Conservation (phyloP, 2,113 vertebrate species). For the Passerina amoena region DNA sequence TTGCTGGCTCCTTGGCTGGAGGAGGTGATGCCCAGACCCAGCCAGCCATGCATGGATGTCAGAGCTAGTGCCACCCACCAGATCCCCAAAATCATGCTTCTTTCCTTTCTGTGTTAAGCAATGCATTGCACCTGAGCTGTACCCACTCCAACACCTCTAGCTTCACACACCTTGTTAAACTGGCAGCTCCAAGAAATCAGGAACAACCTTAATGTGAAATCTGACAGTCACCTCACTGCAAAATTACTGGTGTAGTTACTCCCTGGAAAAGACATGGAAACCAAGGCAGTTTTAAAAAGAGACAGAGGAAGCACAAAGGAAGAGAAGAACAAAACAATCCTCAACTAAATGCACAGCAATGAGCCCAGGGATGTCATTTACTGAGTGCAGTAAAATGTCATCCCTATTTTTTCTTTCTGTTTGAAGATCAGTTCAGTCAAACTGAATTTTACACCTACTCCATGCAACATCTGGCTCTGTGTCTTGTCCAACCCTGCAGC, state of each 20-base stretch:
- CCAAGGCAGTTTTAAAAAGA: not conserved
- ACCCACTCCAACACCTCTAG: not conserved
- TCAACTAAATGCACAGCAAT: rapidly evolving
- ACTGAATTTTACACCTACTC: not conserved
- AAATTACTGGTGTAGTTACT: not conserved
- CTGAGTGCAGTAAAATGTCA: rapidly evolving
- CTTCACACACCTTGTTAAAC: not conserved
- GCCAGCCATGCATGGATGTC: not conserved
- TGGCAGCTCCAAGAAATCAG: not conserved
- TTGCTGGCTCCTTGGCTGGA: not conserved
- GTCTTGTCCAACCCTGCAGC: not conserved
- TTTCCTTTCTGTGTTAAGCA: not conserved
- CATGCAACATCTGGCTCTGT: rapidly evolving
- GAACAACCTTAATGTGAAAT: not conserved
- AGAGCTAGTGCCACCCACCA: not conserved
- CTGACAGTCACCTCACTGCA: not conserved
- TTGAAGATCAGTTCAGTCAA: not conserved
- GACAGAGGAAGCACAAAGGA: not conserved
- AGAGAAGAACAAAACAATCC: not conserved
- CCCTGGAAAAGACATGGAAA: not conserved
- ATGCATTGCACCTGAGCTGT: not conserved
- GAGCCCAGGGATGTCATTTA: not conserved
- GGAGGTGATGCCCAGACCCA: not conserved
- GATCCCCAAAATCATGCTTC: rapidly evolving
- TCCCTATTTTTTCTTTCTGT: not conserved